phyloP scores from a whole-genome alignment of 2,888 invertebrate genomes.

The Pheosia tremula region DNA sequence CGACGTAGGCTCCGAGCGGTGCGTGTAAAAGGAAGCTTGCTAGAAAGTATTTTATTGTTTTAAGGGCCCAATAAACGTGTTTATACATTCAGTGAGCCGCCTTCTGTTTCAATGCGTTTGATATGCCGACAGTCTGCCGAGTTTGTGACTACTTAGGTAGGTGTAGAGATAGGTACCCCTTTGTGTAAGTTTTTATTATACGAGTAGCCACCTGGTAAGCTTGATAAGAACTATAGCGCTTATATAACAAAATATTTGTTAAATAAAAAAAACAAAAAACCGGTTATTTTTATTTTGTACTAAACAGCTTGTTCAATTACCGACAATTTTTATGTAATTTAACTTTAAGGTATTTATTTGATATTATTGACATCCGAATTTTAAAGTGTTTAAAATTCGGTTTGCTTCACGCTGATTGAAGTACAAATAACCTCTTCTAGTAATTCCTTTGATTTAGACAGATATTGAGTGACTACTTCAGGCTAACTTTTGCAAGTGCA shows the following conservation, averaged over 20 bases:
- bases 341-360: too few species aligned
- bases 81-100: constrained; percentile 64
- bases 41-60: constrained; percentile 59
- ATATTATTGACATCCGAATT: too few species aligned
- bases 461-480: too few species aligned
- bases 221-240: neutral
- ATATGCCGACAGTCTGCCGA: constrained; percentile 36
- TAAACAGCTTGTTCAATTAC: too few species aligned
- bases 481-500: too few species aligned
- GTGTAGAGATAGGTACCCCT: neutral
- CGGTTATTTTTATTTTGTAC: neutral
- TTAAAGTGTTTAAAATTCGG: too few species aligned
- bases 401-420: too few species aligned
- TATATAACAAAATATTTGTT: neutral
- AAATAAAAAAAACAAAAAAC: neutral
- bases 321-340: too few species aligned
- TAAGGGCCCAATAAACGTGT: constrained; percentile 63
- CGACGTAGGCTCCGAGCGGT: constrained; percentile 24
- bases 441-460: too few species aligned
- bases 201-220: neutral
- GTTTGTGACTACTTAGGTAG: constrained; percentile 20
- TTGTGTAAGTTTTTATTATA: neutral
- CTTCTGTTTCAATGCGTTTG: constrained; percentile 49
- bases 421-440: too few species aligned
- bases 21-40: constrained; percentile 18